phyloP scores from a whole-genome alignment of 1,140 invertebrate species.

The Sinonovacula constricta region DNA sequence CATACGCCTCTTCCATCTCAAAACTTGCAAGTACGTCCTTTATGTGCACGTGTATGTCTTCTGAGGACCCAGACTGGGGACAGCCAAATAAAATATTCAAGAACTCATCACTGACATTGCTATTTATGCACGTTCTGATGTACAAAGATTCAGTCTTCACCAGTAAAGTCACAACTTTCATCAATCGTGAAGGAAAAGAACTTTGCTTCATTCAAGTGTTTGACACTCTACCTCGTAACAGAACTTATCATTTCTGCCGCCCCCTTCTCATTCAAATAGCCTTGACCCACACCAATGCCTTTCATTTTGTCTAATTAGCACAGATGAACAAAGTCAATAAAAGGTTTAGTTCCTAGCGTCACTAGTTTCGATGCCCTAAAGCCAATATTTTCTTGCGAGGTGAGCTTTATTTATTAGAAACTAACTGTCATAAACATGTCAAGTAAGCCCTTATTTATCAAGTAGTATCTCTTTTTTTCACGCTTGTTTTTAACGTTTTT shows the following conservation, averaged over 20 bases:
- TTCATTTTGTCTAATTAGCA: no score
- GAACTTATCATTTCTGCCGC: constrained; percentile 5
- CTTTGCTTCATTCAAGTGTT: not conserved
- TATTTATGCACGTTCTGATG: constrained; percentile 20
- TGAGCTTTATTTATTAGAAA: no score
- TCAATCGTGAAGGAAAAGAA: constrained; percentile 19
- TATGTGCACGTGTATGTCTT: not conserved
- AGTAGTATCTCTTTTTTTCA: no score
- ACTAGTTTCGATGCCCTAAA: no score
- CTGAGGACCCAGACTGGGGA: not conserved
- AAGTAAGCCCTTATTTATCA: no score
- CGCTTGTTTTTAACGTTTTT: no score
- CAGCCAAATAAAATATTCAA: constrained; percentile 12
- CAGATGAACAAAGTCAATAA: no score
- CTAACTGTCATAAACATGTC: no score
- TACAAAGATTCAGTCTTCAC: constrained; percentile 25
- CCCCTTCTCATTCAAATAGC: constrained; percentile 23
- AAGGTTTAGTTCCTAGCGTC: no score
- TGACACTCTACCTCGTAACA: not conserved
- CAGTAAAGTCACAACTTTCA: constrained; percentile 25
- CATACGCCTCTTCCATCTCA: not conserved
- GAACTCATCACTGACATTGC: constrained; percentile 15
- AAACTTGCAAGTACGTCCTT: not conserved
- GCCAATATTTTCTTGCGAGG: no score
- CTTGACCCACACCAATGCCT: constrained; percentile 19